Conservation (phyloP, 2,113 vertebrate genomes). For the Arothron firmamentum region DNA sequence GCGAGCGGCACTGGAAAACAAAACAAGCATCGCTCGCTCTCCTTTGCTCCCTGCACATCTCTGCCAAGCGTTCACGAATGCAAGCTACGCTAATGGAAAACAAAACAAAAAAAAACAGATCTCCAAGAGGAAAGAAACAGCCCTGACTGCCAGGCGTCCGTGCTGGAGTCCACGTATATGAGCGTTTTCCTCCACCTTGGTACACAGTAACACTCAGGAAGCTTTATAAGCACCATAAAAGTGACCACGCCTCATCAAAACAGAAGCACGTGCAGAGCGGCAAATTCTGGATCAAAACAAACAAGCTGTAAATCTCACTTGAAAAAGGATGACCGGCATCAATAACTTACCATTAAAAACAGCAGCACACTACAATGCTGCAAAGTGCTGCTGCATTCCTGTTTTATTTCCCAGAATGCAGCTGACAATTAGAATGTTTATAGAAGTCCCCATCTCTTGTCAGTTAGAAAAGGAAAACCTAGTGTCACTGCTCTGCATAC, state of each 20-base stretch:
- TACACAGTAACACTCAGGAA: neutral
- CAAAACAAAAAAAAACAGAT: conserved; percentile 10
- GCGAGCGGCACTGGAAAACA: conserved; percentile 41
- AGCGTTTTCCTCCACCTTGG: neutral
- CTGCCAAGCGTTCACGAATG: conserved; percentile 37
- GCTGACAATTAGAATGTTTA: neutral
- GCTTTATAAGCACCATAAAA: conserved; percentile 23
- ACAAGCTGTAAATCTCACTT: neutral
- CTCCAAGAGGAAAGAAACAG: conserved; percentile 5
- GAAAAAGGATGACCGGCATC: neutral
- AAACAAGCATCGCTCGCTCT: conserved; percentile 18
- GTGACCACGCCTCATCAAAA: neutral
- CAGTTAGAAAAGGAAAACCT: conserved; percentile 6
- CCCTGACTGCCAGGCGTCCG: conserved; percentile 29
- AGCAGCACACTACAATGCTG: neutral
- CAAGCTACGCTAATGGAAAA: conserved; percentile 22
- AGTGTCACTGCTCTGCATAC: neutral
- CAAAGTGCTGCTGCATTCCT: neutral
- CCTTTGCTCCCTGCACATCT: conserved; percentile 12
- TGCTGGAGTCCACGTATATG: conserved; percentile 50
- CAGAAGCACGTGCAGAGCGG: neutral
- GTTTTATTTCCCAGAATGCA: neutral
- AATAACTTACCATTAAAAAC: too few relatives aligned
- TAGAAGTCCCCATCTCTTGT: neutral
- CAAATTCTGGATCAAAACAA: conserved; percentile 7